phyloP scores from a whole-genome alignment of 2,797 vertebrate genomes.

The Corythornis leucogaster region DNA sequence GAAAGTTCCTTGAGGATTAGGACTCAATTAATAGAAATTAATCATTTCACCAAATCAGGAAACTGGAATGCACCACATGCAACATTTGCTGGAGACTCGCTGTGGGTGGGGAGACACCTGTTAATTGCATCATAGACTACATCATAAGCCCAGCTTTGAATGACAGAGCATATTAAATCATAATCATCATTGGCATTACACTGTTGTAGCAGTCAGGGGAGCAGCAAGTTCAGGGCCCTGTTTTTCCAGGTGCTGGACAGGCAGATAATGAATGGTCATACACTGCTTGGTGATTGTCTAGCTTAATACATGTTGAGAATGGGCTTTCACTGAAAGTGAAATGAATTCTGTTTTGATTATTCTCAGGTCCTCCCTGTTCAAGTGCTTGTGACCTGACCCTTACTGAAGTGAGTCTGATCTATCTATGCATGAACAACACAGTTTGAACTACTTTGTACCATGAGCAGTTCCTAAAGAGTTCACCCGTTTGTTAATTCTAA shows the following conservation, averaged over 20 bases:
- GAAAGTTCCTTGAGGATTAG: not conserved
- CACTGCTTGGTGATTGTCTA: not conserved
- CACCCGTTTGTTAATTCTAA: not conserved
- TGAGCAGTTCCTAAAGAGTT: not conserved
- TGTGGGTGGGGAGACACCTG: not conserved
- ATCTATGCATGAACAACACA: not conserved
- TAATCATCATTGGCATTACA: not conserved
- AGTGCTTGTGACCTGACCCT: not conserved
- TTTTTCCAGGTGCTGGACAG: not conserved
- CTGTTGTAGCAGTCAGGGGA: not conserved
- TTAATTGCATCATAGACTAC: not conserved
- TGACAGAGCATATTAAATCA: not conserved
- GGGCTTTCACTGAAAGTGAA: not conserved
- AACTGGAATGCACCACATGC: not conserved
- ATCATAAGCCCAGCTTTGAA: not conserved
- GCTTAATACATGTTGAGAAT: not conserved
- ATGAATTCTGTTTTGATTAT: not conserved
- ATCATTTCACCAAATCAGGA: not conserved
- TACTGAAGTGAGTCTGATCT: not conserved
- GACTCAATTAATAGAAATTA: not conserved
- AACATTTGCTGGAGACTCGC: not conserved
- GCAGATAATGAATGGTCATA: not conserved
- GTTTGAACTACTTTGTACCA: not conserved
- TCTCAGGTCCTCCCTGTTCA: not conserved
- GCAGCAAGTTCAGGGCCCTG: not conserved